A percentile compares a stretch with the other conserved stretches of the same genome.
phyloP scores from a whole-genome alignment of 2,113 vertebrate species.

The Periophthalmodon schlosseri region DNA sequence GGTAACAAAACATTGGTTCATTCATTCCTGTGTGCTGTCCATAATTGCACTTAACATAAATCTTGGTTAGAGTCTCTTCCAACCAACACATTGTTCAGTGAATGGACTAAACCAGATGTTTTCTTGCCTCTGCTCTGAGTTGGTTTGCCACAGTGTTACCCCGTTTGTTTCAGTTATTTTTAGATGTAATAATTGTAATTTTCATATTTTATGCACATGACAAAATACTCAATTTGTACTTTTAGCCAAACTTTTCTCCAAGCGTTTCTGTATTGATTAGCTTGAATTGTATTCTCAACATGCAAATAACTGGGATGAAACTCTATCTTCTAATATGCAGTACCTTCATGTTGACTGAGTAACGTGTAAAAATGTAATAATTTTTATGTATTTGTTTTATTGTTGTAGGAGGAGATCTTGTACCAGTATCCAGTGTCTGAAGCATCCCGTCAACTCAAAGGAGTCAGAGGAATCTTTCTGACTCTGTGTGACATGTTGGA shows the following conservation, averaged over 20 bases:
- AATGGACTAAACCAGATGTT: conserved; percentile 21
- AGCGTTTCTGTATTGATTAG: too few species aligned
- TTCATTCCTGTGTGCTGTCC: conserved; percentile 17
- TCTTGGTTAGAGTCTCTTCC: conserved; percentile 9
- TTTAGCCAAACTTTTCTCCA: too few species aligned
- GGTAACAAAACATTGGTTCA: conserved; percentile 7
- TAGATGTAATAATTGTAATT: not conserved
- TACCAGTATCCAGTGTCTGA: conserved; percentile 91
- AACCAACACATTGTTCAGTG: conserved; percentile 16
- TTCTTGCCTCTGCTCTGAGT: not conserved
- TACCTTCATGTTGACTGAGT: too few species aligned
- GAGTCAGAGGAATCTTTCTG: conserved; percentile 93
- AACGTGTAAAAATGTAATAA: too few species aligned
- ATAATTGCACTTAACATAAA: conserved; percentile 12
- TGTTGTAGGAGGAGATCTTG: conserved; percentile 90
- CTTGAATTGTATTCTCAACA: too few species aligned
- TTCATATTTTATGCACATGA: too few species aligned
- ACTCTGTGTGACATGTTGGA: conserved; percentile 96
- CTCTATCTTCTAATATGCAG: too few species aligned
- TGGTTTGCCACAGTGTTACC: not conserved
- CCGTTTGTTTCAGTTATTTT: not conserved
- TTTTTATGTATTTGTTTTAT: not conserved
- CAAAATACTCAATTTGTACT: too few species aligned
- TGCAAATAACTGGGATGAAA: too few species aligned
- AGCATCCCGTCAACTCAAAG: conserved; percentile 88